These are phyloP conservation scores for Drosophila birchii DNA, from an alignment of 2,888 invertebrate genomes.

Conservation along the genomic window DNA sequence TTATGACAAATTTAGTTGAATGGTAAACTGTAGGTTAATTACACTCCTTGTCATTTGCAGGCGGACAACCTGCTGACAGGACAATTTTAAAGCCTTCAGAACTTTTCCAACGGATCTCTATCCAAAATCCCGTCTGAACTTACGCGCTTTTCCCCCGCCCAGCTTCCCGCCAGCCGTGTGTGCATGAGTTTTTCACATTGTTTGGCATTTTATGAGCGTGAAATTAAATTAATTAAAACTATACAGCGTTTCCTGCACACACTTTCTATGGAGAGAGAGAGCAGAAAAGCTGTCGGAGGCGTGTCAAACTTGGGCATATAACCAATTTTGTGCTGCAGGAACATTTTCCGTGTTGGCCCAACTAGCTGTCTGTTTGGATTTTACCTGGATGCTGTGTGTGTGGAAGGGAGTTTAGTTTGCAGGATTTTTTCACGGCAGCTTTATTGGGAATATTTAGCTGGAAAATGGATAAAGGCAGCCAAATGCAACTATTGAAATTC, in stretches of 20 bases:
- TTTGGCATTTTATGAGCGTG: constrained; percentile 68
- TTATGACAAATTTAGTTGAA: constrained; percentile 45
- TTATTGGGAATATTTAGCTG: background rate
- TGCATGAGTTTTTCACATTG: constrained; percentile 56
- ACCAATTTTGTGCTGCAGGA: constrained; percentile 39
- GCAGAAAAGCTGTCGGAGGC: constrained; percentile 38
- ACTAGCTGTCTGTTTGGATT: constrained; percentile 23
- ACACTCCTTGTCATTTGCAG: constrained; percentile 40
- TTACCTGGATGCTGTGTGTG: constrained; percentile 5
- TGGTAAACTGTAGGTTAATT: constrained; percentile 27
- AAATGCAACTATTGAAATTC: background rate
- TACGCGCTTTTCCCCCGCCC: constrained; percentile 9
- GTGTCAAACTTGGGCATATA: constrained; percentile 31
- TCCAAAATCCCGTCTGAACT: constrained; percentile 12
- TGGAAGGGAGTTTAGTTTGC: background rate
- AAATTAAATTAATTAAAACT: constrained; percentile 79
- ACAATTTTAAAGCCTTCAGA: constrained; percentile 38
- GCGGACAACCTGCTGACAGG: constrained; percentile 36
- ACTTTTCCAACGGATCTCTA: constrained; percentile 27
- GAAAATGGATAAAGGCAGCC: background rate
- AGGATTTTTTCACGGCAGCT: background rate
- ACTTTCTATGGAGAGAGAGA: constrained; percentile 18
- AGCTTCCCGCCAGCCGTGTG: background rate
- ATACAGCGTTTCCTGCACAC: constrained; percentile 33
- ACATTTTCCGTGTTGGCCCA: constrained; percentile 29